Percentiles rank a stretch among this genome's conserved stretches.
phyloP scores from a whole-genome alignment of 2,888 invertebrate genomes.

The Dermolepida albohirtum region DNA sequence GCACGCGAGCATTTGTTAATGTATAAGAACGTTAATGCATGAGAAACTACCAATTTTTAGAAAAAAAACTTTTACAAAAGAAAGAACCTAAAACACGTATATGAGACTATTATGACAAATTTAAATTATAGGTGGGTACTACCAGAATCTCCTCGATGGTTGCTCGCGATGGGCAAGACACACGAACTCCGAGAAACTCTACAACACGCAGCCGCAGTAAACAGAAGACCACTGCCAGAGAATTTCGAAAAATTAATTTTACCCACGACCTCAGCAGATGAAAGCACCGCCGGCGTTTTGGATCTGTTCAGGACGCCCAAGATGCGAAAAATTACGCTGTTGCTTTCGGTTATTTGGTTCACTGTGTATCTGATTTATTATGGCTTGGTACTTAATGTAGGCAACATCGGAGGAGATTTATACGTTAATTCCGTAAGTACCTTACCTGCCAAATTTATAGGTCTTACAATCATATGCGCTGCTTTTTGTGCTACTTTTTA shows the following conservation, averaged over 20 bases:
- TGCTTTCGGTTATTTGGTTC: conserved; percentile 81
- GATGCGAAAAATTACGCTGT: conserved; percentile 76
- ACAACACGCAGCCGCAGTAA: conserved; percentile 74
- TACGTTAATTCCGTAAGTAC: conserved; percentile 78
- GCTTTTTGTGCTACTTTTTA: too few relatives aligned
- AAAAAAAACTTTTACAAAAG: too few relatives aligned
- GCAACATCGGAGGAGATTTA: conserved; percentile 79
- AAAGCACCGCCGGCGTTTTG: conserved; percentile 68
- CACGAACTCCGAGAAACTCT: conserved; percentile 76
- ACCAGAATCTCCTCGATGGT: conserved; percentile 86
- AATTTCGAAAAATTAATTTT: conserved; percentile 77
- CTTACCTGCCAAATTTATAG: too few relatives aligned
- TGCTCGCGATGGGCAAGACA: conserved; percentile 78
- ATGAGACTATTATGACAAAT: too few relatives aligned
- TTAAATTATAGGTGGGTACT: conserved; percentile 73
- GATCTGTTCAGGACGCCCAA: conserved; percentile 76
- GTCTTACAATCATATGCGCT: too few relatives aligned
- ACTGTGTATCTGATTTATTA: conserved; percentile 83
- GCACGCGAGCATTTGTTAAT: too few relatives aligned
- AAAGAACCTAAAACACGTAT: too few relatives aligned
- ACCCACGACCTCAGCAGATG: conserved; percentile 65
- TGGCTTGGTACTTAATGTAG: conserved; percentile 79
- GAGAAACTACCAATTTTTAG: too few relatives aligned
- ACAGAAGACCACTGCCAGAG: conserved; percentile 73
- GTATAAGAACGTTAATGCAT: too few relatives aligned